A percentile compares a stretch with the other conserved stretches of the same genome.
phyloP scores from a whole-genome alignment of 2,797 vertebrate genomes.

The Holocentrus rufus region DNA sequence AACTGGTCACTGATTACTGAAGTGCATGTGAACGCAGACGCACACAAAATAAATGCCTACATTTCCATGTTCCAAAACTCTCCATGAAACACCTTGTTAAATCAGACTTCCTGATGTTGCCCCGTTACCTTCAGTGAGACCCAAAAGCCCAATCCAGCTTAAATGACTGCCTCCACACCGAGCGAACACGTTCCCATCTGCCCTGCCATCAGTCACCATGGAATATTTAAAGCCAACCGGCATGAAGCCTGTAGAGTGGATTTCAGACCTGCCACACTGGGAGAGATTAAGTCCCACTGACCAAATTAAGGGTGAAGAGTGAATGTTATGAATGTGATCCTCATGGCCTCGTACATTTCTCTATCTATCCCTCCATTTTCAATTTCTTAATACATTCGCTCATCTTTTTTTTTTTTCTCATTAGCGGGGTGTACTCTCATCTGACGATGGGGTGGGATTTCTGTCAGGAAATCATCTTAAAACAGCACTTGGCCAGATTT shows the following conservation, averaged over 20 bases:
- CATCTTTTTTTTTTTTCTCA: constrained; percentile 21
- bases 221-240: constrained; percentile 69
- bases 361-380: constrained; percentile 39
- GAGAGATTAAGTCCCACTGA: constrained; percentile 56
- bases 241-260: constrained; percentile 47
- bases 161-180: constrained; percentile 53
- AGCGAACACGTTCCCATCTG: constrained; percentile 50
- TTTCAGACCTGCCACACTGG: constrained; percentile 59
- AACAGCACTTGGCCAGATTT: constrained; percentile 62
- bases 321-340: constrained; percentile 43
- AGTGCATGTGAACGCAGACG: too few species aligned
- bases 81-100: constrained; percentile 44
- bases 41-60: too few species aligned
- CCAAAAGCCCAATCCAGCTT: constrained; percentile 21
- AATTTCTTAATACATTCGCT: constrained; percentile 30
- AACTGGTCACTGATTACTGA: too few species aligned
- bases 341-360: constrained; percentile 41
- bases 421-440: constrained; percentile 27
- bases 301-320: constrained; percentile 60
- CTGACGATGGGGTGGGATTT: constrained; percentile 57
- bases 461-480: constrained; percentile 66
- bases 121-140: constrained; percentile 41
- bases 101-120: constrained; percentile 51
- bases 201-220: constrained; percentile 64
- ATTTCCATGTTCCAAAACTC: too few species aligned